Evolutionary conservation across 2,888 invertebrate species (phyloP).

Genomic region (Leptinotarsa tumamoca): DNA sequence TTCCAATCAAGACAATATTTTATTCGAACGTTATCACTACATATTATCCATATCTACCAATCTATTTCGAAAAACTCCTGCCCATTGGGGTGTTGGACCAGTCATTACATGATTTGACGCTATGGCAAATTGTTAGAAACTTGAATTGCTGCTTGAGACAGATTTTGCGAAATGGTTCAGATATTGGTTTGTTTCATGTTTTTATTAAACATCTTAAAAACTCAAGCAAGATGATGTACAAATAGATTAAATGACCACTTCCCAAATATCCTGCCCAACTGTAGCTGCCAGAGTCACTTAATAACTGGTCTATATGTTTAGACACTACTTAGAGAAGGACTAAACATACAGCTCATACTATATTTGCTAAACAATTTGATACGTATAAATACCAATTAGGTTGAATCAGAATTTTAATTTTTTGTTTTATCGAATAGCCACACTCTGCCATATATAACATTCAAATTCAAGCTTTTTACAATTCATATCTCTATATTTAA

Average conservation of each 20-base stretch:
- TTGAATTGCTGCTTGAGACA: constrained; percentile 5
- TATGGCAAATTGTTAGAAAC: constrained; percentile 4
- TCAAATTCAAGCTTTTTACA: constrained; percentile 59
- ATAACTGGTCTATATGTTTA: constrained; percentile 35
- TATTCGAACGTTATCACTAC: constrained; percentile 55
- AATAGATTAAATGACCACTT: not conserved
- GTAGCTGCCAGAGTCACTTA: constrained; percentile 3
- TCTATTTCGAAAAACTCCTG: constrained; percentile 51
- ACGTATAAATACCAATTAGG: constrained; percentile 61
- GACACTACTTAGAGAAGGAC: constrained; percentile 33
- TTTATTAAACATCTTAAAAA: not conserved
- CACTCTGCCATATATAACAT: constrained; percentile 54
- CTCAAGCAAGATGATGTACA: not conserved
- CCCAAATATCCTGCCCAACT: not conserved
- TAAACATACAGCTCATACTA: constrained; percentile 43
- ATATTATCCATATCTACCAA: constrained; percentile 61
- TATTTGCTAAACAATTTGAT: constrained; percentile 53
- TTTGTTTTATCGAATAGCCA: constrained; percentile 52
- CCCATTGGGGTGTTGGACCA: constrained; percentile 17
- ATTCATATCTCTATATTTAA: constrained; percentile 51
- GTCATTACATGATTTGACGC: constrained; percentile 9
- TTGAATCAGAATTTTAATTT: constrained; percentile 53
- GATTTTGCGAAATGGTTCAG: not conserved
- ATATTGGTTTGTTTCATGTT: not conserved
- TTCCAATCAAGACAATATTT: constrained; percentile 48